These are phyloP conservation scores for Crenichthys baileyi DNA, from an alignment of 2,797 vertebrate genomes.

Conservation along the genomic window DNA sequence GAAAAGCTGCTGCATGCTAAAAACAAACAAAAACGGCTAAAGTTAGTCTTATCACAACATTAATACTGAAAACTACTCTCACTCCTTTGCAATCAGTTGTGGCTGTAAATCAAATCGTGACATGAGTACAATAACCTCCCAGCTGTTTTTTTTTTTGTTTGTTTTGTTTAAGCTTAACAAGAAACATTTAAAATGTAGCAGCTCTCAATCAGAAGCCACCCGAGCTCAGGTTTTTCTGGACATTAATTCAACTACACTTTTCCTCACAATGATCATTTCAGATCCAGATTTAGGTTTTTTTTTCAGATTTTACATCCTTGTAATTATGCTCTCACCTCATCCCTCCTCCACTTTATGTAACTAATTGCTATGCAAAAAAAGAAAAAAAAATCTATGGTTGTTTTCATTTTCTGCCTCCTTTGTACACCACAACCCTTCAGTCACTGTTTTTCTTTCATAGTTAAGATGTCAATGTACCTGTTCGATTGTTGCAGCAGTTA, in stretches of 20 bases:
- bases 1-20: slow-evolving; percentile 65
- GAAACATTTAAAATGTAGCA: slow-evolving; percentile 67
- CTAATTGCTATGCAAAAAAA: slow-evolving; percentile 85
- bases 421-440: slow-evolving; percentile 77
- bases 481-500: slow-evolving; percentile 83
- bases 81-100: slow-evolving; percentile 25
- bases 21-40: slow-evolving; percentile 18
- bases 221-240: slow-evolving; percentile 81
- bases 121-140: slow-evolving; percentile 17
- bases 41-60: slow-evolving; percentile 46
- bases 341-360: slow-evolving; percentile 59
- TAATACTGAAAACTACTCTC: slow-evolving; percentile 6
- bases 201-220: slow-evolving; percentile 66
- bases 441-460: slow-evolving; percentile 78
- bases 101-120: slow-evolving; percentile 38
- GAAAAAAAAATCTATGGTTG: slow-evolving; percentile 69
- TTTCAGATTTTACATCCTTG: slow-evolving; percentile 38
- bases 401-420: slow-evolving; percentile 71
- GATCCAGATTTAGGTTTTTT: slow-evolving; percentile 23
- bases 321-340: slow-evolving; percentile 40
- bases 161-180: slow-evolving; percentile 40
- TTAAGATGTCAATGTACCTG: slow-evolving; percentile 81
- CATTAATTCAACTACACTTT: slow-evolving; percentile 57
- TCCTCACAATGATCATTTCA: slow-evolving; percentile 42
- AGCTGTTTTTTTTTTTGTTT: not conserved